Evolutionary conservation across 2,113 vertebrate genomes (phyloP).

Genomic region (Alethe castanea): DNA sequence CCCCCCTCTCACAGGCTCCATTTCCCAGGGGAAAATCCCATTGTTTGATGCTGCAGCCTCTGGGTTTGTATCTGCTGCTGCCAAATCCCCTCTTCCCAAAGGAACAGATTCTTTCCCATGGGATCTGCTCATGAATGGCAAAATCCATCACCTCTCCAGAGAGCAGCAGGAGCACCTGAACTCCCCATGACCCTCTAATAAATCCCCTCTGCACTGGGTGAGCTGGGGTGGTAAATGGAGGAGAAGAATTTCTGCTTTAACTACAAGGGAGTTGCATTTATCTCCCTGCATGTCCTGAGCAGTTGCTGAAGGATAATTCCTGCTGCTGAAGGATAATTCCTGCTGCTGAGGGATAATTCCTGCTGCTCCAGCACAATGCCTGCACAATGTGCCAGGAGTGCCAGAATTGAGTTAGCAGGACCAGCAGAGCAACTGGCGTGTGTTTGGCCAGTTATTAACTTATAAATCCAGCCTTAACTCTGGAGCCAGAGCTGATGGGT

Average conservation of each 20-base stretch:
- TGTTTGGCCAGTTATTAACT: not conserved
- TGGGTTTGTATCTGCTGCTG: not conserved
- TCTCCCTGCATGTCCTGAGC: not conserved
- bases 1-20: not conserved
- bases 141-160: not conserved
- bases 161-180: not conserved
- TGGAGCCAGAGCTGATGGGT: slow-evolving; percentile 48
- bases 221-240: not conserved
- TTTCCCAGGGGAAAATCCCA: not conserved
- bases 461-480: not conserved
- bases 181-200: fast-evolving
- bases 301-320: not conserved
- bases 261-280: not conserved
- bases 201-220: not conserved
- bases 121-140: not conserved
- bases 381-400: not conserved
- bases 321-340: not conserved
- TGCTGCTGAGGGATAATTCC: not conserved
- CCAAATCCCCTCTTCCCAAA: not conserved
- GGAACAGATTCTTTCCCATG: fast-evolving
- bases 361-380: not conserved
- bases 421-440: not conserved
- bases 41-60: not conserved
- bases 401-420: slow-evolving; percentile 1
- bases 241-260: not conserved